A percentile compares a stretch with the other conserved stretches of the same genome.
Conservation (phyloP, 2,113 vertebrate genomes). For the Anhinga rufa region DNA sequence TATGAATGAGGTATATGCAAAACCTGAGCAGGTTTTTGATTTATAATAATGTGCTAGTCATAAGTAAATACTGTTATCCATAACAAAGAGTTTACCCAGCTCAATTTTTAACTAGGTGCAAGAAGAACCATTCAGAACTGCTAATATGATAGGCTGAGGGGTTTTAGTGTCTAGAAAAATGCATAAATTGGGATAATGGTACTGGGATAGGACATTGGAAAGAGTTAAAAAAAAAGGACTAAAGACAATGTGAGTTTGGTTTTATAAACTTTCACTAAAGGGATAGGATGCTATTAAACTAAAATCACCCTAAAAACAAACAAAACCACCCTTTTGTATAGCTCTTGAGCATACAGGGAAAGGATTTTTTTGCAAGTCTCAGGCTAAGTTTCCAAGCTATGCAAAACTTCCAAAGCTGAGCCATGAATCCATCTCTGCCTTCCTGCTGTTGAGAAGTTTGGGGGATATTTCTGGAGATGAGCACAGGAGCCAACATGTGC, state of each 20-base stretch:
- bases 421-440: not conserved
- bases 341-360: not conserved
- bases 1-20: not conserved
- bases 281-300: not conserved
- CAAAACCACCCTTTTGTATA: fast-evolving
- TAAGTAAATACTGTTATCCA: not conserved
- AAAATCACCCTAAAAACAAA: not conserved
- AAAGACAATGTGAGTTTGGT: not conserved
- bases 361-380: not conserved
- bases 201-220: not conserved
- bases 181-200: not conserved
- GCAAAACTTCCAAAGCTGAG: not conserved
- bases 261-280: not conserved
- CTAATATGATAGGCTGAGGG: not conserved
- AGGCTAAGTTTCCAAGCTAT: not conserved
- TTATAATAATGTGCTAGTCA: not conserved
- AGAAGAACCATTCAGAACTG: not conserved
- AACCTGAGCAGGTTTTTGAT: not conserved
- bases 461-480: not conserved
- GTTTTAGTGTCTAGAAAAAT: not conserved
- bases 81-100: not conserved
- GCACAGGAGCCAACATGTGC: not conserved
- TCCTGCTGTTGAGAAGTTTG: not conserved
- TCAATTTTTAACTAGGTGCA: not conserved
- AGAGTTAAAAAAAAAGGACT: not conserved